phyloP scores from a whole-genome alignment of 2,113 vertebrate genomes.

The Hemiprocne comata region DNA sequence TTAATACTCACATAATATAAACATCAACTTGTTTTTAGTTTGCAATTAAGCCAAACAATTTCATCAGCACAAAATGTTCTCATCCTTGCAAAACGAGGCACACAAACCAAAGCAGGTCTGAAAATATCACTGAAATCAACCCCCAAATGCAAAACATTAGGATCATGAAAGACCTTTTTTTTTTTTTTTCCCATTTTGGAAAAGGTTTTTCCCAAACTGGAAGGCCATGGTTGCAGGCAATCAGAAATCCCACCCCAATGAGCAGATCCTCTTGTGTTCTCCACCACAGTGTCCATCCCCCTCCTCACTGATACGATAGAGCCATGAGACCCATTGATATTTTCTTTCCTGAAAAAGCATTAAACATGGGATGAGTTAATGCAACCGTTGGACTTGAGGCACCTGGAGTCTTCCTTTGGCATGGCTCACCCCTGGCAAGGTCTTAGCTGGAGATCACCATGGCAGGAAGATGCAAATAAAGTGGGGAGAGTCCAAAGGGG shows the following conservation, averaged over 20 bases:
- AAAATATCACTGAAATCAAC: slow-evolving; percentile 13
- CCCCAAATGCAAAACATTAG: background rate
- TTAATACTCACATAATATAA: slow-evolving; percentile 55
- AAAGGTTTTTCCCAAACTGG: background rate
- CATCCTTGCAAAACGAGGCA: background rate
- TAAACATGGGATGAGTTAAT: background rate
- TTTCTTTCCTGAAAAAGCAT: background rate
- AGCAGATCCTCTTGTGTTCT: background rate
- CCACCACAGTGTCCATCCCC: accelerated
- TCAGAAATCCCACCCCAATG: background rate
- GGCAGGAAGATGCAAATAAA: background rate
- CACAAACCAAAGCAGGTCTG: slow-evolving; percentile 6
- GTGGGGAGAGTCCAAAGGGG: background rate
- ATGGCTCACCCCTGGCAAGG: accelerated
- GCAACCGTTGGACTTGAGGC: background rate
- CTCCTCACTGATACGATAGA: accelerated
- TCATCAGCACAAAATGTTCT: slow-evolving; percentile 47
- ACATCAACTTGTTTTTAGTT: slow-evolving; percentile 57
- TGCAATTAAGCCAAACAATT: slow-evolving; percentile 33
- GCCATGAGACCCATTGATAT: background rate
- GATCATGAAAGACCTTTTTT: background rate
- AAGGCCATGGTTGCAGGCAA: background rate
- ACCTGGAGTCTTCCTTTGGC: accelerated
- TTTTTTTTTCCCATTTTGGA: background rate
- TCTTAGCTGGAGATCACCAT: background rate